phyloP scores from a whole-genome alignment of 1,140 invertebrate genomes.

The Leptinotarsa undecemlineata region DNA sequence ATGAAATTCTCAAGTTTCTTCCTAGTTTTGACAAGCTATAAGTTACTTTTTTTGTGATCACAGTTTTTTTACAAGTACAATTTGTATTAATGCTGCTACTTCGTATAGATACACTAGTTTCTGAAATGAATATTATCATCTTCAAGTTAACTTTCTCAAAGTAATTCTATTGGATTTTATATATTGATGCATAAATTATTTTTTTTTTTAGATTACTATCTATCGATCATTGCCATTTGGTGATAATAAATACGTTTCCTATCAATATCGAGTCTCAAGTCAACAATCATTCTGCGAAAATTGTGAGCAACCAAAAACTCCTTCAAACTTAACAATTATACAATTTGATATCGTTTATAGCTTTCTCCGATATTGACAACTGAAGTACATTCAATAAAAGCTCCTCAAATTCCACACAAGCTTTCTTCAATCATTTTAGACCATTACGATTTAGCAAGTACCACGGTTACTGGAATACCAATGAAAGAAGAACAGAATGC shows the following conservation, averaged over 20 bases:
- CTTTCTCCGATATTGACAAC: conserved; percentile 67
- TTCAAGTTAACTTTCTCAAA: no score
- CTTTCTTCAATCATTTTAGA: conserved; percentile 75
- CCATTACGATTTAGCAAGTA: conserved; percentile 92
- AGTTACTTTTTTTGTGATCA: no score
- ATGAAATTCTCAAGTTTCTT: no score
- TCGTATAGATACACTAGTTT: no score
- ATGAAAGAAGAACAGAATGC: conserved; percentile 99
- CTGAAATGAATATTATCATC: no score
- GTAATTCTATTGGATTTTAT: no score
- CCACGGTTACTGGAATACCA: conserved; percentile 94
- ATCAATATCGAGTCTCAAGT: conserved; percentile 75
- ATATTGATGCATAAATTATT: no score
- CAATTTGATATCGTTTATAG: conserved; percentile 50
- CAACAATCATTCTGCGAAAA: conserved; percentile 64
- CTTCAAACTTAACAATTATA: background rate
- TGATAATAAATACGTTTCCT: conserved; percentile 86
- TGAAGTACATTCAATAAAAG: conserved; percentile 73
- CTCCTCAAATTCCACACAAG: conserved; percentile 66
- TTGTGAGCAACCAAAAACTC: conserved; percentile 30
- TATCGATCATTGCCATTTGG: conserved; percentile 85
- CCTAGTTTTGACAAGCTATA: no score
- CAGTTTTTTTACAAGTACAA: no score
- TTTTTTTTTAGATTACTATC: conserved; percentile 65
- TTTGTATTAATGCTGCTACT: no score